These are phyloP conservation scores for Schizothorax lantsangensis DNA, from an alignment of 2,797 vertebrate genomes.

Conservation along the genomic window DNA sequence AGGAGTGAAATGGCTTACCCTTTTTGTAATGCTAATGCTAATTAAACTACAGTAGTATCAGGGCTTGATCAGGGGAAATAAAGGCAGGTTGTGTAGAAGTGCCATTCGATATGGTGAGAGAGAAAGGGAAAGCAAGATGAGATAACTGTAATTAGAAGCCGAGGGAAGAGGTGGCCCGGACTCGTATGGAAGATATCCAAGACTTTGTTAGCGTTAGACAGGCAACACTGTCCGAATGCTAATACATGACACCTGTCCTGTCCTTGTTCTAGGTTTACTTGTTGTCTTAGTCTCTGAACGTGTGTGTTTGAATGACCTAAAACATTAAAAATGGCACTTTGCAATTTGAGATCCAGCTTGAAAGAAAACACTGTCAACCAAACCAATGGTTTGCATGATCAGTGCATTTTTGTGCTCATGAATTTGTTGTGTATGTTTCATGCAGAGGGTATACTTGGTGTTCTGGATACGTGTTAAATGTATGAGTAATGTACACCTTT, in stretches of 20 bases:
- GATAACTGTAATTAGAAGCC: slow-evolving; percentile 60
- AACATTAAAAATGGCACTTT: neutral
- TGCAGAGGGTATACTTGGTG: neutral
- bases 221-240: slow-evolving; percentile 23
- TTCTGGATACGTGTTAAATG: neutral
- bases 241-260: slow-evolving; percentile 1
- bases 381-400: neutral
- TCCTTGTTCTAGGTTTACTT: neutral
- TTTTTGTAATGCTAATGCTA: slow-evolving; percentile 40
- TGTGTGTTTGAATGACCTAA: neutral
- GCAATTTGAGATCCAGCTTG: neutral
- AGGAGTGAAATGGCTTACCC: neutral
- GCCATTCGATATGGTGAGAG: slow-evolving; percentile 50
- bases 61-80: slow-evolving; percentile 44
- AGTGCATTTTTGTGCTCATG: neutral
- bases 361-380: neutral
- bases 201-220: slow-evolving; percentile 56
- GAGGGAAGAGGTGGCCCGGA: slow-evolving; percentile 48
- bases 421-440: neutral
- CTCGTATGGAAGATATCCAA: slow-evolving; percentile 65
- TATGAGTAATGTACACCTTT: neutral
- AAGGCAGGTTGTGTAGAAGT: slow-evolving; percentile 37
- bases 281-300: neutral
- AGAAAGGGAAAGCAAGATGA: slow-evolving; percentile 49
- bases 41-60: slow-evolving; percentile 51